Evolutionary conservation across 2,888 invertebrate genomes (phyloP).

Genomic region (Trichogramma dendrolimi): DNA sequence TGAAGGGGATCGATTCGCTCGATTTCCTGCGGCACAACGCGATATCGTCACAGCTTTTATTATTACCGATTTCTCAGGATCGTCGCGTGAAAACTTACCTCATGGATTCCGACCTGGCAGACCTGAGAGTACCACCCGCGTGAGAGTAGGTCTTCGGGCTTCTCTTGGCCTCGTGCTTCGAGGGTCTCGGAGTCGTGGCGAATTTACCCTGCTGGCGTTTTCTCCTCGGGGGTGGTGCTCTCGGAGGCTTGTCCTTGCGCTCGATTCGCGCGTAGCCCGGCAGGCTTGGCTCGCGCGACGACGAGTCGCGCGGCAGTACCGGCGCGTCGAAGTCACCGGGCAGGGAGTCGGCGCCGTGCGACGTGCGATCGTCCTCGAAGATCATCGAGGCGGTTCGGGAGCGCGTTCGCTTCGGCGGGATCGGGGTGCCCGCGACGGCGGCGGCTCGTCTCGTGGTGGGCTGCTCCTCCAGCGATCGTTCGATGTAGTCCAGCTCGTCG

Average conservation of each 20-base stretch:
- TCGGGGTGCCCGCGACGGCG: slow-evolving; percentile 57
- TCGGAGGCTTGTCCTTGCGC: slow-evolving; percentile 61
- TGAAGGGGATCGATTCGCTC: slow-evolving; percentile 55
- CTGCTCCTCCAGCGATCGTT: slow-evolving; percentile 11
- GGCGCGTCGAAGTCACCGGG: slow-evolving; percentile 51
- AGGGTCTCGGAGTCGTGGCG: slow-evolving; percentile 62
- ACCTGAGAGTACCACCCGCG: slow-evolving; percentile 55
- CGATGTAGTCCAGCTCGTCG: slow-evolving; percentile 61
- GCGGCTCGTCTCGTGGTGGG: neutral
- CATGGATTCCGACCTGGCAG: slow-evolving; percentile 39
- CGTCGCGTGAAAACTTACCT: slow-evolving; percentile 18
- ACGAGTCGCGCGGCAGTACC: slow-evolving; percentile 50
- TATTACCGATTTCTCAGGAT: neutral
- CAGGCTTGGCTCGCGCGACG: slow-evolving; percentile 45
- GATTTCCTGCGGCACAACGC: slow-evolving; percentile 18
- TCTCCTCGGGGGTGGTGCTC: slow-evolving; percentile 62
- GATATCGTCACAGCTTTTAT: too few species aligned
- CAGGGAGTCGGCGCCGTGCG: slow-evolving; percentile 67
- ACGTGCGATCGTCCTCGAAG: slow-evolving; percentile 67
- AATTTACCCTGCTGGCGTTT: slow-evolving; percentile 56
- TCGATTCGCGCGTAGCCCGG: slow-evolving; percentile 76
- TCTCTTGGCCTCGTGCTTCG: slow-evolving; percentile 55
- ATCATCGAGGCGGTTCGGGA: slow-evolving; percentile 55
- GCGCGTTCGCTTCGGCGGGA: slow-evolving; percentile 54
- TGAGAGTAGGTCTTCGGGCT: slow-evolving; percentile 56